Evolutionary conservation across 2,113 vertebrate species (phyloP), one percentile per base, ranked within the genome.

Genomic region (Mormyrus iriodes): DNA sequence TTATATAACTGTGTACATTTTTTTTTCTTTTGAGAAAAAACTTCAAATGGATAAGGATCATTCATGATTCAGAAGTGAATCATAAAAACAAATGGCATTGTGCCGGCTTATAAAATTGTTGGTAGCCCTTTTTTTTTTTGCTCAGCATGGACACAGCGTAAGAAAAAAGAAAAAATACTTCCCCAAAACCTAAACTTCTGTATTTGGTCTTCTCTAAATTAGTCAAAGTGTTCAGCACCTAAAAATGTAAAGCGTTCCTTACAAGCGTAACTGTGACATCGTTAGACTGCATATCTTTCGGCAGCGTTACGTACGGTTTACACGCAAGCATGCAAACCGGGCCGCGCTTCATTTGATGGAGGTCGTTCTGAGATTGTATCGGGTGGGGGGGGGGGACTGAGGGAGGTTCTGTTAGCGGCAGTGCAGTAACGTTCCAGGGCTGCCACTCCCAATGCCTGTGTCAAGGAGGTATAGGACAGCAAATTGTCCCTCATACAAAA

Each of bases 41-140:
- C 19, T 48, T 65, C 7, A 31, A 83, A 79, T 53, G 79, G 86
- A 85, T 86, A 53, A 48, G 31, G 19, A 89, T 17, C n/a, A 69
- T 85, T 89, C 82, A 65, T 49, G 52, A 89, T 65, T 61, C 89
- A 89, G 27, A 84, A 53, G 69, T 84, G 76, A 89, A 49, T 42
- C 48, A 86, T n/a, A 42, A 42, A 65, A 48, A 8, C 46, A 69
- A 86, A 88, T 82, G 87, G 46, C 87, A 88, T 76, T 12, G 35
- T 52, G 52, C 46, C 15, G 13, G 27, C n/a, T 21, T n/a, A 55
- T 10, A 53, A 85, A 79, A 76, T 35, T 10, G 21, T 48, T 65
- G 35, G 48, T 58, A 31, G 12, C 9, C 24, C 42, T 53, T 58
- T 84, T 65, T n/a, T n/a, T n/a, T 55, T 46, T 24, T 82, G 76